Evolutionary conservation across 2,888 invertebrate genomes (phyloP), one percentile per base, ranked within the genome.

Genomic region (Noctua fimbriata): DNA sequence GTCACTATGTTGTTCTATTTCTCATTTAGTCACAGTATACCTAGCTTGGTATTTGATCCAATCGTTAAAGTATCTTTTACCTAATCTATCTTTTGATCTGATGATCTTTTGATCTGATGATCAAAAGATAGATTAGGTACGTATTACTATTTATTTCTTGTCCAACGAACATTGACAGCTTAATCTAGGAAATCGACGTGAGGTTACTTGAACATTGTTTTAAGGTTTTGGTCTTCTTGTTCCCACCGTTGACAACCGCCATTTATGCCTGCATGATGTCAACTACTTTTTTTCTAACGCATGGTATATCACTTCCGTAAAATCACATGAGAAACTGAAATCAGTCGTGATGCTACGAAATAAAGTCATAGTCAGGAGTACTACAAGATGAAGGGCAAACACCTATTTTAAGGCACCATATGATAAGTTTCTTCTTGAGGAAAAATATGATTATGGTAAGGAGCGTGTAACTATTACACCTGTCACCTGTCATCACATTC

Each of bases 401-500:
- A 24, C 55, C 47, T 71, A 41, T 79, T 72, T 80, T 60, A 73
- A 60, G 44, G 58, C 18, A n/a, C 55, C 32, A 9, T 49, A 67
- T 69, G 76, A 69, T 65, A 69, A 69, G 72, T 72, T 69, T 63
- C 71, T 75, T 81, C 69, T 74, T 58, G 32, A 78, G 55, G 72
- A 69, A 82, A 82, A 83, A 82, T 81, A 77, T 77, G 71, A 65
- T 77, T 55, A 63, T 69, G 58, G 49, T 63, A 69, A 77, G 65
- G 49, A 71, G 71, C 49, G 12, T 66, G 65, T 74, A 76, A 49
- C 52, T 60, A 60, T 28, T 73, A 18, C 84, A 76, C 73, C 70
- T 85, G 82, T 82, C 84, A 76, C 73, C 73, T 85, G 82, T 82
- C 82, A 82, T 76, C 85, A 85, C 78, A 85, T 55, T 69, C 41